Conservation (phyloP, 2,113 vertebrate genomes). For the Typhlomys cinereus region DNA sequence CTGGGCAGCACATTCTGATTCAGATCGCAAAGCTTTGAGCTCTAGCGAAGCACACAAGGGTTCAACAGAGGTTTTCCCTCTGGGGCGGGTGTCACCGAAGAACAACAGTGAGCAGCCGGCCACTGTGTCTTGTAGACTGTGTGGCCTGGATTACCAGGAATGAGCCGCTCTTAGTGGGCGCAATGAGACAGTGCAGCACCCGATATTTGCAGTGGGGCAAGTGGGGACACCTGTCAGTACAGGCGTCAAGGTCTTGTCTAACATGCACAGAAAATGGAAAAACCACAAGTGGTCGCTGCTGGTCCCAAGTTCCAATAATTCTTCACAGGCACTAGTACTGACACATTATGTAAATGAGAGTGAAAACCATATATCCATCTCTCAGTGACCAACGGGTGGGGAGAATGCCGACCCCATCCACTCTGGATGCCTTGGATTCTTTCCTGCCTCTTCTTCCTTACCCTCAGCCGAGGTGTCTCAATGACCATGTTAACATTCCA, state of each 20-base stretch:
- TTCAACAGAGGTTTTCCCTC: too few species aligned
- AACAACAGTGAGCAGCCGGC: background rate
- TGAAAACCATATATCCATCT: too few species aligned
- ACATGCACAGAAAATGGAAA: too few species aligned
- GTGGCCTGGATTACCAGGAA: background rate
- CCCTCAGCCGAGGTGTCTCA: background rate
- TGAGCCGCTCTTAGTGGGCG: background rate
- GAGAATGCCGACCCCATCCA: background rate
- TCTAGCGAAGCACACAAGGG: background rate
- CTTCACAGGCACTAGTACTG: too few species aligned
- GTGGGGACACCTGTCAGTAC: too few species aligned
- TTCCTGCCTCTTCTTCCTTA: background rate
- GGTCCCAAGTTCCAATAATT: too few species aligned
- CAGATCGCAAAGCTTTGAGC: too few species aligned
- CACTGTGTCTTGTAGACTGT: background rate
- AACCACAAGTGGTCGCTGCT: too few species aligned
- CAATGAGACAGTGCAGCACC: background rate
- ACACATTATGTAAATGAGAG: too few species aligned
- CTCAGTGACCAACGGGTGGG: background rate
- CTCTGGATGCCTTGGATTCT: background rate
- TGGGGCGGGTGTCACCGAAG: too few species aligned
- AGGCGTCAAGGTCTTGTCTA: too few species aligned
- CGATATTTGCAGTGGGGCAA: too few species aligned
- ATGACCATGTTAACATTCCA: background rate
- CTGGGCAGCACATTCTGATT: background rate